Conservation (phyloP, 2,888 invertebrate species). For the Ophion ventricosus region DNA sequence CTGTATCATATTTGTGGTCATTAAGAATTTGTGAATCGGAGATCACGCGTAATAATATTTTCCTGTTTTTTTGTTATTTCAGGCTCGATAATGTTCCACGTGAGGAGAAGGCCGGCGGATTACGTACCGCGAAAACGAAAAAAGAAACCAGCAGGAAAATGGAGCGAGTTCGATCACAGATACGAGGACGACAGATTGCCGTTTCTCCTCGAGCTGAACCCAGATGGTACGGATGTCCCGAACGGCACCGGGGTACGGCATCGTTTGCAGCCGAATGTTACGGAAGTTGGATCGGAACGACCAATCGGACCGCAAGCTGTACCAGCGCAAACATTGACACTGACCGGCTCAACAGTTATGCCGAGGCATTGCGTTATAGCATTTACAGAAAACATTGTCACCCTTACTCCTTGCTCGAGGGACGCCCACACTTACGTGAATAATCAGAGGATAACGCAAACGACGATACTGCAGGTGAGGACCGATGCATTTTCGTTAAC, state of each 20-base stretch:
- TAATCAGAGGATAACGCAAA: constrained; percentile 95
- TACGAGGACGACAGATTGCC: constrained; percentile 86
- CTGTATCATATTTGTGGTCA: not conserved
- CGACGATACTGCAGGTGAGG: constrained; percentile 92
- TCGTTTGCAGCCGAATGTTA: constrained; percentile 86
- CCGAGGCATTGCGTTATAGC: constrained; percentile 98
- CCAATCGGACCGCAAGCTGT: constrained; percentile 84
- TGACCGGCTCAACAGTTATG: constrained; percentile 96
- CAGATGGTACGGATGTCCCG: constrained; percentile 86
- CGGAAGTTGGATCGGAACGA: constrained; percentile 92
- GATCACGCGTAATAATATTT: not conserved
- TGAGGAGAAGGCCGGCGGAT: constrained; percentile 95
- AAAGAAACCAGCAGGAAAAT: constrained; percentile 88
- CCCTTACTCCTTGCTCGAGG: constrained; percentile 96
- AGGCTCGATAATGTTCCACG: constrained; percentile 99
- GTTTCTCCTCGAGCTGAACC: constrained; percentile 92
- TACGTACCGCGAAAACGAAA: constrained; percentile 94
- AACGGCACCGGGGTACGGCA: constrained; percentile 83
- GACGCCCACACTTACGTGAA: constrained; percentile 98
- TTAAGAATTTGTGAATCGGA: no score
- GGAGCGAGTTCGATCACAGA: constrained; percentile 84
- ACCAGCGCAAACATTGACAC: constrained; percentile 86
- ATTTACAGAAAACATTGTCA: constrained; percentile 94
- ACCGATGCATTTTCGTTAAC: not conserved
- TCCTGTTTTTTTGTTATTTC: constrained; percentile 64